phyloP scores from a whole-genome alignment of 2,888 invertebrate species.

The Brachypterus glaber region DNA sequence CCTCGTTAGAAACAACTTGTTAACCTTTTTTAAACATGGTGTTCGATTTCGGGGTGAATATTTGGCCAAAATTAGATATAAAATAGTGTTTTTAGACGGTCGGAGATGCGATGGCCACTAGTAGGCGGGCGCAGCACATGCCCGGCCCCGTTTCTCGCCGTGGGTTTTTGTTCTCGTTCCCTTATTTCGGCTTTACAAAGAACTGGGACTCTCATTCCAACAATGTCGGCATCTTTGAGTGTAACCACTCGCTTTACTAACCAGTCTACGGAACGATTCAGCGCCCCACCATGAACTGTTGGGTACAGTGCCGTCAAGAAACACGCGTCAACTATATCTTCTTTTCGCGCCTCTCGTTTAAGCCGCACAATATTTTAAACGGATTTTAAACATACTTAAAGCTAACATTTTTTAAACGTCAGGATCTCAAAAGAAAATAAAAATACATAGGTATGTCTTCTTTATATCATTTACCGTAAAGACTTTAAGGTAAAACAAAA shows the following conservation, averaged over 20 bases:
- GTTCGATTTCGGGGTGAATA: too few species aligned
- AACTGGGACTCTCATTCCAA: constrained; percentile 29
- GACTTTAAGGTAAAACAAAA: too few species aligned
- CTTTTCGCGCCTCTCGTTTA: neutral
- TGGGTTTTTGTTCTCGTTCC: constrained; percentile 33
- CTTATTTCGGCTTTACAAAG: constrained; percentile 36
- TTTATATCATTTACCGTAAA: too few species aligned
- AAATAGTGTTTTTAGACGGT: constrained; percentile 4
- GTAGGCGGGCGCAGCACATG: constrained; percentile 32
- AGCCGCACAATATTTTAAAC: too few species aligned
- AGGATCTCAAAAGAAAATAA: too few species aligned
- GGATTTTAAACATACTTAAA: too few species aligned
- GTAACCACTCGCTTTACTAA: constrained; percentile 22
- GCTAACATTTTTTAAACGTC: too few species aligned
- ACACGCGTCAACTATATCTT: neutral
- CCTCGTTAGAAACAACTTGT: too few species aligned
- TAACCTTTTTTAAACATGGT: too few species aligned
- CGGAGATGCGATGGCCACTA: constrained; percentile 26
- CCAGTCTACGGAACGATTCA: constrained; percentile 23
- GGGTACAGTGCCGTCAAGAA: constrained; percentile 11
- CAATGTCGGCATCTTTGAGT: constrained; percentile 32
- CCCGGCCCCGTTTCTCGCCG: constrained; percentile 34
- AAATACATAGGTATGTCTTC: too few species aligned
- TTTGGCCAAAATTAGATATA: too few species aligned
- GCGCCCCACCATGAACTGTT: constrained; percentile 12